These are phyloP conservation scores for Entomyzon cyanotis DNA, from an alignment of 2,113 vertebrate genomes.

Conservation along the genomic window DNA sequence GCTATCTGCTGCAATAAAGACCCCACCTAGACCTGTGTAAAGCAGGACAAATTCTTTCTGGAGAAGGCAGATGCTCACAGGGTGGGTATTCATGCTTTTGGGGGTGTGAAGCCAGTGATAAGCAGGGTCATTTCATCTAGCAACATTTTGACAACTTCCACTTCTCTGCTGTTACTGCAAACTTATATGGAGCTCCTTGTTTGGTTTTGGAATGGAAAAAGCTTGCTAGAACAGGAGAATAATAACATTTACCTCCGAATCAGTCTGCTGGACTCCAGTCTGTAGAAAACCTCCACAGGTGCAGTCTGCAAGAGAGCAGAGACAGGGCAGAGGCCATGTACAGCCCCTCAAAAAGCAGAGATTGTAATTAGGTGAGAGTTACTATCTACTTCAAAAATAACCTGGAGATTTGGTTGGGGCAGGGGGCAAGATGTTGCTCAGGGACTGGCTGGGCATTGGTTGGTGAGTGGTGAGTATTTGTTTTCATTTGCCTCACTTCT, in stretches of 20 bases:
- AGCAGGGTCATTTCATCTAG: neutral
- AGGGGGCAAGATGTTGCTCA: neutral
- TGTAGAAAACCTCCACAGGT: constrained; percentile 81
- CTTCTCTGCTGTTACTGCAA: neutral
- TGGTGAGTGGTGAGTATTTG: neutral
- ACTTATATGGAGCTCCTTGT: neutral
- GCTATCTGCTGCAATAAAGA: neutral
- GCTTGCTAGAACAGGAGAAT: neutral
- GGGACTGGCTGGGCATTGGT: neutral
- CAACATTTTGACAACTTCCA: neutral
- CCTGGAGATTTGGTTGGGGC: neutral
- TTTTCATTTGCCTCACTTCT: neutral
- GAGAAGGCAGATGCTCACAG: neutral
- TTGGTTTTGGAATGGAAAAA: neutral
- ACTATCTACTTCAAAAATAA: neutral
- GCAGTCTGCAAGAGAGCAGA: constrained; percentile 54
- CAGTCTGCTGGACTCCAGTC: constrained; percentile 77
- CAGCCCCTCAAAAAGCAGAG: neutral
- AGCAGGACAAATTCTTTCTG: neutral
- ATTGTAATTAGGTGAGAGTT: neutral
- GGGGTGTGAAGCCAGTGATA: neutral
- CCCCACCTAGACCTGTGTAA: neutral
- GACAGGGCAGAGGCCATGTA: neutral
- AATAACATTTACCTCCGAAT: constrained; percentile 69
- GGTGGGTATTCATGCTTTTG: neutral